Conservation (phyloP, 1,140 invertebrate species). For the Penaeus vannamei region DNA sequence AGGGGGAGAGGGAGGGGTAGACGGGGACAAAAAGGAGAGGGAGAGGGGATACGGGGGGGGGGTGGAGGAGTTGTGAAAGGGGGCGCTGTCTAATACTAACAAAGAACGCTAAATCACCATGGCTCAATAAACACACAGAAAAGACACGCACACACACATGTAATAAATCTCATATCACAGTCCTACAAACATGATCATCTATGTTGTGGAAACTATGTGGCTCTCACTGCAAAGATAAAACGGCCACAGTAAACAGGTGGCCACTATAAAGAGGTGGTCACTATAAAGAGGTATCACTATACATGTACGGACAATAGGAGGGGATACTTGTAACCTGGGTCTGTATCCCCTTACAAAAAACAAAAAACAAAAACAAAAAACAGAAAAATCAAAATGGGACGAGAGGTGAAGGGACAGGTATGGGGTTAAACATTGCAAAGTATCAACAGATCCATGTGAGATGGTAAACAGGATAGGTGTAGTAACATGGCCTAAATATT, state of each 20-base stretch:
- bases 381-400: too few species aligned
- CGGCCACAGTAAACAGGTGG: not conserved
- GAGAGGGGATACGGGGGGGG: too few species aligned
- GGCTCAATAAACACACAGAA: conserved; percentile 41
- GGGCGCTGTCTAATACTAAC: conserved; percentile 37
- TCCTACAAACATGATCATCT: conserved; percentile 40
- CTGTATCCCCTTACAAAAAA: too few species aligned
- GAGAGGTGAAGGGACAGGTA: not conserved
- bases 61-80: too few species aligned
- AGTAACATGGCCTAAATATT: conserved; percentile 33
- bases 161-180: conserved; percentile 28
- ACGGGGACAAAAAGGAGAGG: too few species aligned
- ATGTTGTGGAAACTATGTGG: conserved; percentile 28
- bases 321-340: too few species aligned
- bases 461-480: not conserved
- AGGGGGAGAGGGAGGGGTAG: too few species aligned
- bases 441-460: not conserved
- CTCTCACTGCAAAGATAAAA: conserved; percentile 30
- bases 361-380: too few species aligned
- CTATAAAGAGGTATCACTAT: conserved; percentile 12
- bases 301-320: not conserved
- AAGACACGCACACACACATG: conserved; percentile 42
- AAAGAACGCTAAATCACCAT: conserved; percentile 28
- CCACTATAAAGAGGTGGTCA: conserved; percentile 26
- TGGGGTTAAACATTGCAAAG: conserved; percentile 6